phyloP scores from a whole-genome alignment of 1,140 invertebrate genomes.

The Caerostris extrusa region DNA sequence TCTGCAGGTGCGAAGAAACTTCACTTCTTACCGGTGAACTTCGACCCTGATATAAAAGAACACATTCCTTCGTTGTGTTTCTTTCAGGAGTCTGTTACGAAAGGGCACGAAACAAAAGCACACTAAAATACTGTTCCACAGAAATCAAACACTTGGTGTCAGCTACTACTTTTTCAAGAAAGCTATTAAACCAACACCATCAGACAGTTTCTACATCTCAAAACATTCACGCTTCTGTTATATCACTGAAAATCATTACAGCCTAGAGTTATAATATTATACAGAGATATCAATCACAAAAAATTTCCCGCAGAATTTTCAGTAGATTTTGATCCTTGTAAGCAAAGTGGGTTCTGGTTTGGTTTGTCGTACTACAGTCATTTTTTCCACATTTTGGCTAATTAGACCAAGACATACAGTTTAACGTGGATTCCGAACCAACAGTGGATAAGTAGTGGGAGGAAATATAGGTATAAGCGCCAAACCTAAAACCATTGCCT shows the following conservation, averaged over 20 bases:
- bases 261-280: neutral
- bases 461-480: too few relatives aligned
- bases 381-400: too few relatives aligned
- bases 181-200: conserved; percentile 37
- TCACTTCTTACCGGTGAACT: neutral
- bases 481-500: too few relatives aligned
- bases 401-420: too few relatives aligned
- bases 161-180: conserved; percentile 36
- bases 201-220: neutral
- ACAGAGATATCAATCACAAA: too few relatives aligned
- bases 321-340: too few relatives aligned
- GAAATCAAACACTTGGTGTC: conserved; percentile 52
- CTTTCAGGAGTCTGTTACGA: neutral
- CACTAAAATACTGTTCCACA: conserved; percentile 8
- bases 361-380: too few relatives aligned
- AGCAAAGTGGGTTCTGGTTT: too few relatives aligned
- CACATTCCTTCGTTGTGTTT: neutral
- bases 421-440: too few relatives aligned
- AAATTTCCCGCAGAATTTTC: too few relatives aligned
- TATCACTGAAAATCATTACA: neutral
- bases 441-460: too few relatives aligned
- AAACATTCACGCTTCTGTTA: neutral
- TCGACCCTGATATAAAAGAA: neutral
- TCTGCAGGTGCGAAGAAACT: neutral
- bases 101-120: conserved; percentile 35